Evolutionary conservation across 2,888 invertebrate genomes (phyloP).

Genomic region (Serripes groenlandicus): DNA sequence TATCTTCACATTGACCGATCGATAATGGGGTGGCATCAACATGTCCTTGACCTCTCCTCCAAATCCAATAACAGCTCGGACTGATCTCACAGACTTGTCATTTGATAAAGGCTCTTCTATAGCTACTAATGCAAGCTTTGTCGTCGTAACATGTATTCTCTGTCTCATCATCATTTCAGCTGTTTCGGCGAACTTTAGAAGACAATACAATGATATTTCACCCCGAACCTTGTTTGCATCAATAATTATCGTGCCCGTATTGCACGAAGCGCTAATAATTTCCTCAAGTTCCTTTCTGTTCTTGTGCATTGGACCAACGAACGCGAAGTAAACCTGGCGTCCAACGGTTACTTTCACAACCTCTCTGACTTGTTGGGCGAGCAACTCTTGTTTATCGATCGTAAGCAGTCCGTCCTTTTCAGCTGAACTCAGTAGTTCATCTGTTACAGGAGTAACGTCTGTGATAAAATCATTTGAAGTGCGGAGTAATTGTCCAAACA

Average conservation of each 20-base stretch:
- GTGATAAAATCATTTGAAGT: constrained; percentile 79
- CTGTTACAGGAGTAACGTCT: constrained; percentile 76
- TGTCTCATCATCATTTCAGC: constrained; percentile 25
- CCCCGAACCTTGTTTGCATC: constrained; percentile 73
- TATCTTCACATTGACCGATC: constrained; percentile 66
- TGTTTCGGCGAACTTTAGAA: constrained; percentile 25
- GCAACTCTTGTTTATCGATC: constrained; percentile 63
- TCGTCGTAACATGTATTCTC: constrained; percentile 28
- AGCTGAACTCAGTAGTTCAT: constrained; percentile 70
- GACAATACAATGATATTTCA: constrained; percentile 69
- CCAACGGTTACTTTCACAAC: constrained; percentile 71
- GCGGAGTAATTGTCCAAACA: constrained; percentile 76
- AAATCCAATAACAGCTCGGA: constrained; percentile 68
- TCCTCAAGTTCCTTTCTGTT: constrained; percentile 70
- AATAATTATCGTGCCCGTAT: constrained; percentile 65
- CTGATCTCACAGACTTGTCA: constrained; percentile 40
- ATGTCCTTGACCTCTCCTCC: constrained; percentile 71
- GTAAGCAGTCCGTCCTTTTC: constrained; percentile 44
- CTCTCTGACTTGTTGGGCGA: constrained; percentile 59
- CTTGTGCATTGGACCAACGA: constrained; percentile 75
- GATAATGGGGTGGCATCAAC: constrained; percentile 74
- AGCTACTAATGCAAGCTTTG: constrained; percentile 47
- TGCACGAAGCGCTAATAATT: constrained; percentile 42
- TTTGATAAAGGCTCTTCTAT: constrained; percentile 58
- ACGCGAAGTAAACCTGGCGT: constrained; percentile 59